Evolutionary conservation across 2,113 vertebrate species (phyloP), one percentile per base, ranked within the genome.

Genomic region (Myanophis thanlyinensis): DNA sequence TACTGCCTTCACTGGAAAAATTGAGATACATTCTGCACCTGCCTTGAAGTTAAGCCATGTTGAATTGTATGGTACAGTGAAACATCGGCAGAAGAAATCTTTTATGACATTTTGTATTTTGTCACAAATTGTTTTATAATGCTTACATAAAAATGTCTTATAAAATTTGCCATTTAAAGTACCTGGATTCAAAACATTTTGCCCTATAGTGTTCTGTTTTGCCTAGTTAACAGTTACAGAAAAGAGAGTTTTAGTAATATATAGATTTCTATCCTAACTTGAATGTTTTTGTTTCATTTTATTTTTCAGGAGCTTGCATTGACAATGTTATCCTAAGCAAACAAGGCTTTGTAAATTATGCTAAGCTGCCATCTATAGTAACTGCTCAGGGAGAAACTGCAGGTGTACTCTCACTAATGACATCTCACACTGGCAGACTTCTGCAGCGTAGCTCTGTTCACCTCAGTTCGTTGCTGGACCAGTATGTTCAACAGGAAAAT

Each of bases 291-390:
- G 7, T 80, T 44, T 80, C 5, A 8, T 40, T 80, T 80, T 80
- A n/a, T 80, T 35, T 22, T 35, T 0, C 97, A 99, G 99, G 98
- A 1, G 99, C 97, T 95, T 99, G 98, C 93, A 94, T 99, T 3
- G 99, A 99, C 0, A 88, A 98, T 97, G 98, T 97, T 0, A 96
- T 99, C 96, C 97, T 99, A 96, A 99, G 98, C 59, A 96, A 89
- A 6, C 97, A 98, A 93, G 99, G 99, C 0, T 91, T 99, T 49
- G 15, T 98, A 93, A 97, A 85, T 93, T 98, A 98, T 0, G 97
- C 99, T 97, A 99, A 97, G 62, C 97, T 99, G 92, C 98, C 98
- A 0, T 94, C 98, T 0, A 49, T 98, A 96, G 94, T 96, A 2
- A 89, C 95, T 0, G 67, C 96, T 2, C 98, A 97, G 88, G 98